Conservation (phyloP, 2,888 invertebrate genomes). For the Hybos culiciformis region DNA sequence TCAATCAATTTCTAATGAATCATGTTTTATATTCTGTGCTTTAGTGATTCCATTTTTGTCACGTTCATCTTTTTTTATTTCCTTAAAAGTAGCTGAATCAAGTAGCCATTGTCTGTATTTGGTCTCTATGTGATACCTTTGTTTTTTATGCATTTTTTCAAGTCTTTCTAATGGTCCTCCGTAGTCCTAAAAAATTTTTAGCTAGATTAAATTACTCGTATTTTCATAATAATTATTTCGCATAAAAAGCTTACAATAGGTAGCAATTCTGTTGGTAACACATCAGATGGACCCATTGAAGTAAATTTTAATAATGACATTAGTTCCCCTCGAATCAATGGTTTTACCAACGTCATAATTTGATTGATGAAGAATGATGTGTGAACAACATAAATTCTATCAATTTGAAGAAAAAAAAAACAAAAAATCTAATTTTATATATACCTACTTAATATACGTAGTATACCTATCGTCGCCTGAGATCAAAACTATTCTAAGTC, state of each 20-base stretch:
- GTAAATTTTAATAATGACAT: constrained; percentile 45
- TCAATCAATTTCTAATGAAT: neutral
- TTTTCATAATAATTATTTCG: neutral
- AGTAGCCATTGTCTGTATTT: constrained; percentile 49
- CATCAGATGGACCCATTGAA: constrained; percentile 37
- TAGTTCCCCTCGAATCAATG: constrained; percentile 48
- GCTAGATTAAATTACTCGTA: too few relatives aligned
- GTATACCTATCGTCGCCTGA: too few relatives aligned
- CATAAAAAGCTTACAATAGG: constrained; percentile 13
- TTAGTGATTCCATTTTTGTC: neutral
- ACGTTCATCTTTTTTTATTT: neutral
- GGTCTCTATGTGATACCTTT: constrained; percentile 41
- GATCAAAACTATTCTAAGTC: too few relatives aligned
- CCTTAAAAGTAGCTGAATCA: constrained; percentile 28
- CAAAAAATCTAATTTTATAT: too few relatives aligned
- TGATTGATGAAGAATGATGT: constrained; percentile 54
- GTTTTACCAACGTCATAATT: constrained; percentile 50
- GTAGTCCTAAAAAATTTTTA: constrained; percentile 37
- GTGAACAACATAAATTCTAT: constrained; percentile 51
- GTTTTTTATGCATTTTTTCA: constrained; percentile 42
- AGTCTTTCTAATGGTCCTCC: constrained; percentile 44
- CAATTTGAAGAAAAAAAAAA: too few relatives aligned
- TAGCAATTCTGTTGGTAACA: constrained; percentile 16
- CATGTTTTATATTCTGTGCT: neutral
- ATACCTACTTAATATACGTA: too few relatives aligned